A percentile compares a stretch with the other conserved stretches of the same genome.
phyloP scores from a whole-genome alignment of 1,140 invertebrate genomes.

The Drosophila nasuta region DNA sequence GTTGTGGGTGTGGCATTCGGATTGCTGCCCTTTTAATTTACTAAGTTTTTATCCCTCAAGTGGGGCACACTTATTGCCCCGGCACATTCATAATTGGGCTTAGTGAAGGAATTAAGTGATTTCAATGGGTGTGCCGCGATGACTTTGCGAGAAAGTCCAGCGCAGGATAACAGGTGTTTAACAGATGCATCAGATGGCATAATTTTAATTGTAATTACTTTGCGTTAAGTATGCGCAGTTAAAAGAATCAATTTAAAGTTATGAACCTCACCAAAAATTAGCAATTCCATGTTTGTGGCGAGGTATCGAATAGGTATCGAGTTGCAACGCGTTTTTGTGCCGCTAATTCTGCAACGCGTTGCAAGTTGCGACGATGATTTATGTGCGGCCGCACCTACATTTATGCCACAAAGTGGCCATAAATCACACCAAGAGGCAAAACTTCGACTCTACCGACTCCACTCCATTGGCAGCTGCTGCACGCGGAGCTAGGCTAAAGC shows the following conservation, averaged over 20 bases:
- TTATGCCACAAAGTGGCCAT: conserved; percentile 78
- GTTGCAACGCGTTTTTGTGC: conserved; percentile 40
- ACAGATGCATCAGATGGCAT: conserved; percentile 29
- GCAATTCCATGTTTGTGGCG: background rate
- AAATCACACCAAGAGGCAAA: conserved; percentile 81
- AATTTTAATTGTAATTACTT: conserved; percentile 15
- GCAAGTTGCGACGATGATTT: conserved; percentile 74
- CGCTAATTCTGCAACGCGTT: conserved; percentile 59
- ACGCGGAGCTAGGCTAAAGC: conserved; percentile 34
- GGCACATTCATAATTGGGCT: conserved; percentile 60
- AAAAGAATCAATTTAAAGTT: conserved; percentile 26
- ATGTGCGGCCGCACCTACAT: conserved; percentile 81
- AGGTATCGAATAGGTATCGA: conserved; percentile 30
- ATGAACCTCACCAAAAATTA: background rate
- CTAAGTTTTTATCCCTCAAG: conserved; percentile 52
- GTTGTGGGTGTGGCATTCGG: conserved; percentile 44
- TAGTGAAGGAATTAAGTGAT: conserved; percentile 65
- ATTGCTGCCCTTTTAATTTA: conserved; percentile 59
- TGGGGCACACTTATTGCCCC: conserved; percentile 67
- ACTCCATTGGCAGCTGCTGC: conserved; percentile 35
- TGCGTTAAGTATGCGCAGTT: background rate
- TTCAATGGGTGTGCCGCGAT: conserved; percentile 39
- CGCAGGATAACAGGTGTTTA: conserved; percentile 60
- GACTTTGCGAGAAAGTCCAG: conserved; percentile 44
- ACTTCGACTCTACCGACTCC: conserved; percentile 49